phyloP scores from a whole-genome alignment of 1,140 invertebrate species.

The Drosophila paulistorum region DNA sequence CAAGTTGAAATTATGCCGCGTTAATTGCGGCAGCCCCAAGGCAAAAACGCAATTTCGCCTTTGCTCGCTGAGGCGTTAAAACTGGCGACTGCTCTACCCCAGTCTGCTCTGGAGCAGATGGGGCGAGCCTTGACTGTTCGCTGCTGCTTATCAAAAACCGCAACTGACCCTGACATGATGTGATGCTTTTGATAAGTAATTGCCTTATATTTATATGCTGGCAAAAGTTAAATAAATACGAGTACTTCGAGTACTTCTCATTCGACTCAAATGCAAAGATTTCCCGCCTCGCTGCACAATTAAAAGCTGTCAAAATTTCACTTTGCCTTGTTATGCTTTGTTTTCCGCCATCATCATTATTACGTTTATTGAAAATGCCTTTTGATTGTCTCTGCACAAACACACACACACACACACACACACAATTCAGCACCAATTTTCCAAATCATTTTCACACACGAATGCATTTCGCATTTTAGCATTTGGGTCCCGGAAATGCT shows the following conservation, averaged over 20 bases:
- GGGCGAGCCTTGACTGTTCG: background rate
- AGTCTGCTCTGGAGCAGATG: background rate
- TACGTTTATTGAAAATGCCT: conserved; percentile 59
- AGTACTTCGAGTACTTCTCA: background rate
- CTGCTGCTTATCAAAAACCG: conserved; percentile 39
- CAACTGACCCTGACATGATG: conserved; percentile 44
- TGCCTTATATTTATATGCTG: conserved; percentile 20
- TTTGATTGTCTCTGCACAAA: conserved; percentile 71
- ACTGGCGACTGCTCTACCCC: conserved; percentile 37
- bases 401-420: conserved; percentile 41
- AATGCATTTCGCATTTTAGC: conserved; percentile 61
- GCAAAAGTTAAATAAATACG: conserved; percentile 9
- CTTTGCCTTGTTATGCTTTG: conserved; percentile 56
- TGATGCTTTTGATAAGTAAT: conserved; percentile 37
- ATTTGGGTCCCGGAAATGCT: conserved; percentile 68
- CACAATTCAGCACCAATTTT: conserved; percentile 71
- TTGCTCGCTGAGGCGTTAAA: conserved; percentile 70
- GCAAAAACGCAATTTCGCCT: conserved; percentile 59
- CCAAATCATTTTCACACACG: conserved; percentile 80
- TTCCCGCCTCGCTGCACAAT: conserved; percentile 68
- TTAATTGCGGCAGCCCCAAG: conserved; percentile 70
- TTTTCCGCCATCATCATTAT: conserved; percentile 65
- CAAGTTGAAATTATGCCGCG: conserved; percentile 66
- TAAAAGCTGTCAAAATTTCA: conserved; percentile 78
- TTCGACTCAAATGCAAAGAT: conserved; percentile 20